Conservation (phyloP, 2,113 vertebrate species). For the Petroica traversi region DNA sequence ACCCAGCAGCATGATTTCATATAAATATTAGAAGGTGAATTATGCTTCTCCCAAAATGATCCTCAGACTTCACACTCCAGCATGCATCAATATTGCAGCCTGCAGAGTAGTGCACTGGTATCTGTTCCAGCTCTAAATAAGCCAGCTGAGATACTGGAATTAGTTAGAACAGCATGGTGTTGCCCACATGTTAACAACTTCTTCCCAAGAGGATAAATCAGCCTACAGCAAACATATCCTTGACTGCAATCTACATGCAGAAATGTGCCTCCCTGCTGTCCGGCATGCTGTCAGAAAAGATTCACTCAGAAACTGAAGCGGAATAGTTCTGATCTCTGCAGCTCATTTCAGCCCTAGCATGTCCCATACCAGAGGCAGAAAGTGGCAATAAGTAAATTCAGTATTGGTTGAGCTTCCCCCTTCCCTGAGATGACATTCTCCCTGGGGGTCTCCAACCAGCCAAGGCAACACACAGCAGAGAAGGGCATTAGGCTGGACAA, state of each 20-base stretch:
- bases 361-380: neutral
- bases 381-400: neutral
- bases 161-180: neutral
- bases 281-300: neutral
- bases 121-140: neutral
- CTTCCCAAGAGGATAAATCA: neutral
- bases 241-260: neutral
- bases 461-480: neutral
- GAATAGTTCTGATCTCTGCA: neutral
- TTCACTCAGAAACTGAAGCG: neutral
- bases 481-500: conserved; percentile 1
- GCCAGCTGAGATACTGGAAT: neutral
- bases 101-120: neutral
- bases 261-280: conserved; percentile 1
- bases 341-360: neutral
- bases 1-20: neutral
- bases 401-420: neutral
- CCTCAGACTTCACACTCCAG: neutral
- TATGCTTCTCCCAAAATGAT: neutral
- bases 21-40: neutral
- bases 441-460: neutral
- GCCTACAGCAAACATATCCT: conserved; percentile 3
- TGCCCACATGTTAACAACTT: neutral
- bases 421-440: neutral
- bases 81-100: neutral